These are phyloP conservation scores for Tenthredo mesomela DNA, from an alignment of 2,888 invertebrate species.

Conservation along the genomic window DNA sequence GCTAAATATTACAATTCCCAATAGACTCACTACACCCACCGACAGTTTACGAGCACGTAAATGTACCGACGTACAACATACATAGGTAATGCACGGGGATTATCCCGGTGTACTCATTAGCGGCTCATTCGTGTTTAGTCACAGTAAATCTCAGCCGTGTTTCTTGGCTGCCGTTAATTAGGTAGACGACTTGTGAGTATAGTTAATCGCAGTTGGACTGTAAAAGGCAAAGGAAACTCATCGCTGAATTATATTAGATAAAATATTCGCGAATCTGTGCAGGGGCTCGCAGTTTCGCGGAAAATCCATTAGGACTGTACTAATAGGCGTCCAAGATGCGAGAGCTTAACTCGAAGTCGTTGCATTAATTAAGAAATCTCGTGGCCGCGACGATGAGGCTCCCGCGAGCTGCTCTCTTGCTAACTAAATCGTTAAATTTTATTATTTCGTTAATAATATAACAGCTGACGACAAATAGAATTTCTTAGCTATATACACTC, in stretches of 20 bases:
- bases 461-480: neutral
- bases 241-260: neutral
- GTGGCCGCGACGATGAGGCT: slow-evolving; percentile 16
- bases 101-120: slow-evolving; percentile 28
- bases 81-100: slow-evolving; percentile 21
- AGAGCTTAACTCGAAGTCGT: slow-evolving; percentile 37
- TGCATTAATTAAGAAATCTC: slow-evolving; percentile 43
- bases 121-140: slow-evolving; percentile 19
- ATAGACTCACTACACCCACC: neutral
- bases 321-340: slow-evolving; percentile 26
- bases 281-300: slow-evolving; percentile 9
- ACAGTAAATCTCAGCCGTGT: slow-evolving; percentile 1
- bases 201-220: slow-evolving; percentile 19
- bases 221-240: slow-evolving; percentile 8
- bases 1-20: slow-evolving; percentile 28
- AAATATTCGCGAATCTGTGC: slow-evolving; percentile 16
- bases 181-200: neutral
- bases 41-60: slow-evolving; percentile 20
- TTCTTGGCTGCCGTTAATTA: neutral
- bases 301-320: slow-evolving; percentile 26
- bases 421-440: slow-evolving; percentile 37
- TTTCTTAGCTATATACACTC: slow-evolving; percentile 7
- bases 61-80: slow-evolving; percentile 10
- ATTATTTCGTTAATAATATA: slow-evolving; percentile 29
- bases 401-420: neutral